Conservation (phyloP, 2,888 invertebrate genomes). For the Poecilus cupreus region DNA sequence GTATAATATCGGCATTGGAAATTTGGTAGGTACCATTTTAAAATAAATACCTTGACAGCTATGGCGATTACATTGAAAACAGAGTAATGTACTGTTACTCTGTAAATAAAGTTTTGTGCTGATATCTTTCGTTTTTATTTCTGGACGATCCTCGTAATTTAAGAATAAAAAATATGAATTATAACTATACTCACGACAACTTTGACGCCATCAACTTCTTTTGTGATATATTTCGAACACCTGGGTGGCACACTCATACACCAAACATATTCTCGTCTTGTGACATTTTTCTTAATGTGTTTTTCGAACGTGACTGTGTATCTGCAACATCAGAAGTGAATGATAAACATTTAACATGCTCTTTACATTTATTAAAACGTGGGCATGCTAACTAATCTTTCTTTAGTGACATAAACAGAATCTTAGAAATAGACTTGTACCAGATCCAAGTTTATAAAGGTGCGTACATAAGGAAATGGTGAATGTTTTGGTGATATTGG, state of each 20-base stretch:
- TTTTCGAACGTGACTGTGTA: conserved; percentile 81
- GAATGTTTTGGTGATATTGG: background rate
- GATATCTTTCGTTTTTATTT: no score
- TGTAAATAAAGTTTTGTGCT: no score
- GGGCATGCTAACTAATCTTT: background rate
- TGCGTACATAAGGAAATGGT: background rate
- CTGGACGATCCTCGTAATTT: no score
- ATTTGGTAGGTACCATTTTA: no score
- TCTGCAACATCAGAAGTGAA: conserved; percentile 69
- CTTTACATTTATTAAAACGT: conserved; percentile 5
- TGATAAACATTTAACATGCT: background rate
- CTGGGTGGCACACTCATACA: conserved; percentile 87
- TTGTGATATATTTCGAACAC: conserved; percentile 83
- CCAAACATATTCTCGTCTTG: conserved; percentile 84
- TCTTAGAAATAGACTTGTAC: background rate
- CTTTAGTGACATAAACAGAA: background rate
- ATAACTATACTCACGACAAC: conserved; percentile 77
- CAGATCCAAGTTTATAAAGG: background rate
- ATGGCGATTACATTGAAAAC: no score
- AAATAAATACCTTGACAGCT: no score
- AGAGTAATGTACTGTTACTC: no score
- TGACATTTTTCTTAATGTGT: conserved; percentile 75
- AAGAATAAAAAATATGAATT: no score
- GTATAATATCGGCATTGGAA: no score
- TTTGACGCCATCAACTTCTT: conserved; percentile 81